These are phyloP conservation scores for Melinopterus prodromus DNA, from an alignment of 2,888 invertebrate species.

Conservation along the genomic window DNA sequence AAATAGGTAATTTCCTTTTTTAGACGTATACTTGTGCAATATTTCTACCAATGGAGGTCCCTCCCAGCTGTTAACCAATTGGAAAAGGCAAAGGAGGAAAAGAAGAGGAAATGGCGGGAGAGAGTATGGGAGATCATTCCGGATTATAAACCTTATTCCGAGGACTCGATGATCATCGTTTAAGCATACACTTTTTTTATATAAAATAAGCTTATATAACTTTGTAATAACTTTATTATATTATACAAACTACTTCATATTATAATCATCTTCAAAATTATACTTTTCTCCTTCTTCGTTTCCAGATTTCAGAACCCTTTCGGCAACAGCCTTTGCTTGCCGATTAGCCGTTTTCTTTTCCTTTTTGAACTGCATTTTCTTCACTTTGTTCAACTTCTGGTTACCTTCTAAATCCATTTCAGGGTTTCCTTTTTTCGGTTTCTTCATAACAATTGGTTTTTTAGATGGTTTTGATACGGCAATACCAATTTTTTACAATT, in stretches of 20 bases:
- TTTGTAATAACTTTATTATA: conserved; percentile 29
- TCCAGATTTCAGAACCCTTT: conserved; percentile 41
- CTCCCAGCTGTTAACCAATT: conserved; percentile 70
- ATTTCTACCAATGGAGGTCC: conserved; percentile 69
- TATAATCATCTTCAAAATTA: conserved; percentile 70
- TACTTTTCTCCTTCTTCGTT: conserved; percentile 64
- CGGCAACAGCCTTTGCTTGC: conserved; percentile 63
- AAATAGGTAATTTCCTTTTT: conserved; percentile 7
- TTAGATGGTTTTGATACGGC: conserved; percentile 33
- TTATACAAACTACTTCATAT: conserved; percentile 43
- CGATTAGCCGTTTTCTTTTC: conserved; percentile 67
- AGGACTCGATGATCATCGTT: conserved; percentile 28
- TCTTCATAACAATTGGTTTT: conserved; percentile 42
- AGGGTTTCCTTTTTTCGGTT: conserved; percentile 67
- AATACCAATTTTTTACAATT: conserved; percentile 38
- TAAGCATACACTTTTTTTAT: conserved; percentile 1
- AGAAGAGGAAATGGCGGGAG: conserved; percentile 74
- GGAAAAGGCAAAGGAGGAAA: conserved; percentile 72
- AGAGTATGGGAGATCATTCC: conserved; percentile 77
- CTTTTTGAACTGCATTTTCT: conserved; percentile 73
- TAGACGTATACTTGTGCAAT: conserved; percentile 57
- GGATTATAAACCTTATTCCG: conserved; percentile 67
- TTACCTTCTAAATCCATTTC: conserved; percentile 77
- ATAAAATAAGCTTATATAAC: conserved; percentile 21
- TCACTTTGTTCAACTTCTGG: conserved; percentile 66